phyloP scores from a whole-genome alignment of 2,888 invertebrate species.

The Drosophila barbarae region DNA sequence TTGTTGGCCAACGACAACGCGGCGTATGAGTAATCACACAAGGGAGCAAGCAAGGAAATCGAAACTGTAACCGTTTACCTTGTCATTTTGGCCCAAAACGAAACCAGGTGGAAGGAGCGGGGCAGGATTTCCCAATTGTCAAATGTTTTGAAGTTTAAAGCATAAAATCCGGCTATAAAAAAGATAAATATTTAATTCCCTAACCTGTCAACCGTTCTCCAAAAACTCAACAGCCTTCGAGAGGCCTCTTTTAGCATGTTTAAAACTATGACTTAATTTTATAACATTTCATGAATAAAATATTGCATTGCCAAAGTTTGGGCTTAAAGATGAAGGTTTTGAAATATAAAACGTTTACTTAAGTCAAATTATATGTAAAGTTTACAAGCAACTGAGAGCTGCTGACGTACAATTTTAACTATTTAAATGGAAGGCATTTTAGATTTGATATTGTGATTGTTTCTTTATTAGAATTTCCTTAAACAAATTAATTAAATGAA shows the following conservation, averaged over 20 bases:
- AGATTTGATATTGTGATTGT: not conserved
- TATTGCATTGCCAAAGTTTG: not conserved
- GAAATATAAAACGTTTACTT: not conserved
- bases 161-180: slow-evolving; percentile 5
- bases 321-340: not conserved
- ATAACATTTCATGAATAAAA: slow-evolving; percentile 2
- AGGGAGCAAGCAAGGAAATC: slow-evolving; percentile 40
- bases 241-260: not conserved
- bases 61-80: slow-evolving; percentile 52
- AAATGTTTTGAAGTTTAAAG: not conserved
- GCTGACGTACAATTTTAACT: not conserved
- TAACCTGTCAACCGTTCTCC: slow-evolving; percentile 1
- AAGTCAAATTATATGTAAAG: not conserved
- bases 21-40: slow-evolving; percentile 63
- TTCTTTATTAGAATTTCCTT: not conserved
- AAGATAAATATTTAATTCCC: slow-evolving; percentile 6
- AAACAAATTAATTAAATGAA: not conserved
- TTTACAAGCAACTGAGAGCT: not conserved
- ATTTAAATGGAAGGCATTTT: not conserved
- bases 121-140: slow-evolving; percentile 5
- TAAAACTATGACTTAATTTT: slow-evolving; percentile 1
- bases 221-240: not conserved
- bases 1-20: slow-evolving; percentile 34
- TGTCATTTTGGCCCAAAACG: slow-evolving; percentile 17
- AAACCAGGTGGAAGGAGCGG: not conserved